These are phyloP conservation scores for Aphelocoma californica DNA, from an alignment of 2,797 vertebrate genomes.

Conservation along the genomic window DNA sequence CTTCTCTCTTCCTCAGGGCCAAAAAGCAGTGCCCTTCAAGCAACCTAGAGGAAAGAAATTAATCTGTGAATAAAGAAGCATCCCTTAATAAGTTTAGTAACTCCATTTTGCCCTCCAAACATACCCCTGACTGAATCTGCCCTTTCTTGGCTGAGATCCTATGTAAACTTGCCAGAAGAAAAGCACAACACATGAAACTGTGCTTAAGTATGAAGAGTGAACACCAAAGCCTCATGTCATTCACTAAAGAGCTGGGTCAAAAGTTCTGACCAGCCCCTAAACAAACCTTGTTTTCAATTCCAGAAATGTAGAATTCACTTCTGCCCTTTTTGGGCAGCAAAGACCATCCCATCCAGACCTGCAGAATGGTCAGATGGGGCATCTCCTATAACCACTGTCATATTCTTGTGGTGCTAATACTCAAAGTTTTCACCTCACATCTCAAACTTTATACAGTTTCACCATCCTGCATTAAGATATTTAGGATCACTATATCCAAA, in stretches of 20 bases:
- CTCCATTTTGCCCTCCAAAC: neutral
- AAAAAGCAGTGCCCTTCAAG: neutral
- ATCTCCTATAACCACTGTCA: neutral
- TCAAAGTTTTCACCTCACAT: neutral
- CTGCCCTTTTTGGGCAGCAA: neutral
- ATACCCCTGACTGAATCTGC: neutral
- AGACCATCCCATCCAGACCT: neutral
- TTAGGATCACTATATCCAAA: neutral
- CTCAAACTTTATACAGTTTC: neutral
- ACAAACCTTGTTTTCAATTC: neutral
- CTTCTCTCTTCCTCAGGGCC: neutral
- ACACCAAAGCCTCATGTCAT: neutral
- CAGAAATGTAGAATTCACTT: neutral
- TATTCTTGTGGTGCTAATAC: accelerated
- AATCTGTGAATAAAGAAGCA: neutral
- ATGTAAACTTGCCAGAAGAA: neutral
- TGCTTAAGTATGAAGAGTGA: neutral
- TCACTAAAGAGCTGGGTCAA: neutral
- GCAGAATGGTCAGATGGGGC: neutral
- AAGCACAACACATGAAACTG: neutral
- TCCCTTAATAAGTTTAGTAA: neutral
- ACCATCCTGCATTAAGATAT: neutral
- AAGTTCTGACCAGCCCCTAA: neutral
- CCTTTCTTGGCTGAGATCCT: neutral
- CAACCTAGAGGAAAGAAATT: neutral